Evolutionary conservation across 2,113 vertebrate genomes (phyloP).

Genomic region (Actinemys pallida): DNA sequence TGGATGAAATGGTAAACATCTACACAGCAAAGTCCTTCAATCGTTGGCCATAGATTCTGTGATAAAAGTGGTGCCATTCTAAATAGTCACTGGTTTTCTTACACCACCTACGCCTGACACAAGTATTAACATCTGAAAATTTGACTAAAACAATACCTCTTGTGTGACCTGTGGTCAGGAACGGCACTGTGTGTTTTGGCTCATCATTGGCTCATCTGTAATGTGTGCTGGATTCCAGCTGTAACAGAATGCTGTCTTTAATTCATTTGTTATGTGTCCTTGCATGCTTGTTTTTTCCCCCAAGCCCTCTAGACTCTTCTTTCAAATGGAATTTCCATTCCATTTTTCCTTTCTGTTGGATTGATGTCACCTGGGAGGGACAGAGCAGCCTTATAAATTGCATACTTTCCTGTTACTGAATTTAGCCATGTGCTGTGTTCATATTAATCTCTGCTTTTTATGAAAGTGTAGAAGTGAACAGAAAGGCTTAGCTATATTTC

Average conservation of each 20-base stretch:
- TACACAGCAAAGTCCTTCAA: background rate
- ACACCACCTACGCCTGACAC: background rate
- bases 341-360: conserved; percentile 6
- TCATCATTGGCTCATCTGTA: background rate
- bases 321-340: conserved; percentile 26
- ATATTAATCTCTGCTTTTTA: conserved; percentile 2
- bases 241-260: background rate
- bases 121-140: background rate
- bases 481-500: background rate
- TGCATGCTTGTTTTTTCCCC: background rate
- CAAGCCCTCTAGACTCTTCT: background rate
- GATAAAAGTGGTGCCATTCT: background rate
- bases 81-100: background rate
- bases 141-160: background rate
- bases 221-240: background rate
- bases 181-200: background rate
- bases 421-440: background rate
- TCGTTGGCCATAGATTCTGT: conserved; percentile 12
- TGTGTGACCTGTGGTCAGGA: background rate
- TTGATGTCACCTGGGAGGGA: conserved; percentile 6
- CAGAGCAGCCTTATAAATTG: background rate
- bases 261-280: background rate
- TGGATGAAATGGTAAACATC: conserved; percentile 41
- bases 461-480: conserved; percentile 7
- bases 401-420: background rate